Evolutionary conservation across 2,797 vertebrate species (phyloP).

Genomic region (Peromyscus aztecus): DNA sequence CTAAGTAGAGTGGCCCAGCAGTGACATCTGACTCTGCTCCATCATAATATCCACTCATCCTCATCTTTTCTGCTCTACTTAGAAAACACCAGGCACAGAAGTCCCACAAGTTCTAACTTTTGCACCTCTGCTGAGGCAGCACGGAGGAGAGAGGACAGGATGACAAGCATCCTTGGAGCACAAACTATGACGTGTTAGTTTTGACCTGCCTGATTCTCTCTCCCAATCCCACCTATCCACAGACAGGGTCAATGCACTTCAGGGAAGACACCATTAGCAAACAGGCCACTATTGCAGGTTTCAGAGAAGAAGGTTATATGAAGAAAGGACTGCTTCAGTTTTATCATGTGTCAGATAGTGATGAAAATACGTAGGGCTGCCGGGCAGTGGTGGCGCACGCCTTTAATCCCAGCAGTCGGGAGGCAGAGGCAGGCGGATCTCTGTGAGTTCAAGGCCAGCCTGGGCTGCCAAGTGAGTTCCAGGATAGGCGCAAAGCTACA

Average conservation of each 20-base stretch:
- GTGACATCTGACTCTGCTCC: background rate
- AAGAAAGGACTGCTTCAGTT: background rate
- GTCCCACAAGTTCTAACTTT: background rate
- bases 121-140: background rate
- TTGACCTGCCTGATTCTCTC: background rate
- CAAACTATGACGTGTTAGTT: too few species aligned
- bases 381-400: too few species aligned
- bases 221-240: background rate
- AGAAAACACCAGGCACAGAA: background rate
- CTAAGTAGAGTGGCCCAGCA: background rate
- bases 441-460: too few species aligned
- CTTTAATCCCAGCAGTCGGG: too few species aligned
- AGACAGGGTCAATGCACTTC: background rate
- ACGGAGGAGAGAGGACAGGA: background rate
- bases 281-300: background rate
- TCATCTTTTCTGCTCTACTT: background rate
- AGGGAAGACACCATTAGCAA: background rate
- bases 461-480: too few species aligned
- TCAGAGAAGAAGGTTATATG: background rate
- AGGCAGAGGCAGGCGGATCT: too few species aligned
- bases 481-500: too few species aligned
- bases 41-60: background rate
- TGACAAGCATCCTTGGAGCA: background rate
- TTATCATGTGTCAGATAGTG: background rate
- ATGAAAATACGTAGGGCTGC: background rate